Base-by-base conservation (phyloP, 1,140 invertebrate genomes). In the Aleiodes sp. region DNA sequence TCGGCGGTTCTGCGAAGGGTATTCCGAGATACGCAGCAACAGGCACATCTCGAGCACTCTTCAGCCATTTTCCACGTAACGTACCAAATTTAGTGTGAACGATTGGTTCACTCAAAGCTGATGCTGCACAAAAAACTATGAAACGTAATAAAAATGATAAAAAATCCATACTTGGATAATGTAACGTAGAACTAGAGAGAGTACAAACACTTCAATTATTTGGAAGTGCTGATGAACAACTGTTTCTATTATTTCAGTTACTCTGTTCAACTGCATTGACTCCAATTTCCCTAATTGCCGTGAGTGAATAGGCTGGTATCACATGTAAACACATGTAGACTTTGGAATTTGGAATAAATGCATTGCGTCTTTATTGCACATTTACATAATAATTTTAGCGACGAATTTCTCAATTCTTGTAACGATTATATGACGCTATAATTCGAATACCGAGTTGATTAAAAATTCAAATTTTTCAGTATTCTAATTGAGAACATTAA, bases 1-100 rank as follows among this genome's bases (percentile, higher is more conserved):
- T 1, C 0, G 84, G 84, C 4, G 83, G 78, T 56, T 76, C 37
- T 9, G 83, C 83, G 10, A 82, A 86, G 0, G 84, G 83, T 9
- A 86, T 68, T 0, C 83, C 83, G 4, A 83, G 73, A 72, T 79
- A 86, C 9, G 73, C 70, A 0, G 76, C 78, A 7, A 81, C 35
- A 0, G 73, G 59, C 28, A 41, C 7, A 7, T 72, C 66, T 9
- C 62, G 66, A 0, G 31, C 4, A 0, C 75, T 81, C 16, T 56
- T 65, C 0, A 66, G 61, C 81, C 78, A 82, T 33, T 78, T 71
- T 1, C 84, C 84, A 2, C 61, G 43, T 1, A 85, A 4, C 0
- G 4, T 6, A 0, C 84, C 84, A 35, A 80, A 84, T 35, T 65
- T 70, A 0, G 80, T 83, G 0, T 57, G 4, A 7, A 78, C 68